phyloP scores from a whole-genome alignment of 2,888 invertebrate species.

The Dryobotodes eremita region DNA sequence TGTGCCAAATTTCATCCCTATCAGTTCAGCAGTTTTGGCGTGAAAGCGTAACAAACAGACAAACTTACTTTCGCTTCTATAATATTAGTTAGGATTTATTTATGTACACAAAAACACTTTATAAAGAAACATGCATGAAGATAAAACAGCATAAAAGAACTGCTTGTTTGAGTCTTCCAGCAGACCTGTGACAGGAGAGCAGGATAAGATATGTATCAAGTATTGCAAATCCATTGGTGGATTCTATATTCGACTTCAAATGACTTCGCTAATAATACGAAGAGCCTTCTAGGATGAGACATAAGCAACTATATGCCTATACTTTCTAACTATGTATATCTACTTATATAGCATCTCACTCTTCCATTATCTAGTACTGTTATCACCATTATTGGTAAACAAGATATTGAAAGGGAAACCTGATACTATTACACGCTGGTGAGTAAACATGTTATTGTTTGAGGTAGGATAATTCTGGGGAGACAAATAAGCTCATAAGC shows the following conservation, averaged over 20 bases:
- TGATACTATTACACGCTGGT: conserved; percentile 37
- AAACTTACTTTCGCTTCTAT: no score
- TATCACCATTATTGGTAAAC: conserved; percentile 37
- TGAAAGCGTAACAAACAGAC: no score
- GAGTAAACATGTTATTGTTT: conserved; percentile 55
- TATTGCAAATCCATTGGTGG: neutral
- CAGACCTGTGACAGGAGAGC: neutral
- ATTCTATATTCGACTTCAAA: neutral
- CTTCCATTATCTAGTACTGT: conserved; percentile 47
- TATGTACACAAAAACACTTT: neutral
- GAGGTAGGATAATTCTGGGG: neutral
- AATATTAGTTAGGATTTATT: no score
- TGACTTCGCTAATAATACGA: neutral
- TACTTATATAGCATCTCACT: neutral
- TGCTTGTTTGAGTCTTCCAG: neutral
- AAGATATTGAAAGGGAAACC: conserved; percentile 55
- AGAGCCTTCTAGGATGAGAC: no score
- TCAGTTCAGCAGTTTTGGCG: no score
- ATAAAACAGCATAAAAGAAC: neutral
- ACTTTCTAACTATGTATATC: neutral
- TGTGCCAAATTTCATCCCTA: no score
- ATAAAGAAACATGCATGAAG: neutral
- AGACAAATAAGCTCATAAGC: conserved; percentile 30
- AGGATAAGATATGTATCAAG: neutral
- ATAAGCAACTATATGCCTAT: neutral